Conservation (phyloP, 2,797 vertebrate species). For the Phataginus tetradactyla region DNA sequence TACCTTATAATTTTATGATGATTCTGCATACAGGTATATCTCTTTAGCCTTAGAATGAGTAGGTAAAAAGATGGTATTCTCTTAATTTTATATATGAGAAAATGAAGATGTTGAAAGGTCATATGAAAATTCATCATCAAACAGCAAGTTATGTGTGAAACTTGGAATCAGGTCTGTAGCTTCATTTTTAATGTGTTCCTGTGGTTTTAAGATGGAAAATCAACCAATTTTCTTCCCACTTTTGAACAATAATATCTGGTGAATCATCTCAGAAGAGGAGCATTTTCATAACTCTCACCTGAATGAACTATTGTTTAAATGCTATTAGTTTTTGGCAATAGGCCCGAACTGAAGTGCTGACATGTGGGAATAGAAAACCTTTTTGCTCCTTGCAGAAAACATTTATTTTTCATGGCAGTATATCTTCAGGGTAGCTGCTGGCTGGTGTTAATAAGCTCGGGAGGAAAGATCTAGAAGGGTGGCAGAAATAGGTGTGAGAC, state of each 20-base stretch:
- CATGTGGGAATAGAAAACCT: slow-evolving; percentile 70
- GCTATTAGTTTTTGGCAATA: slow-evolving; percentile 67
- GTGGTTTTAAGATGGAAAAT: slow-evolving; percentile 52
- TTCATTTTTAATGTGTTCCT: slow-evolving; percentile 29
- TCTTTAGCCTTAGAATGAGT: not conserved
- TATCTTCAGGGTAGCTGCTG: slow-evolving; percentile 51
- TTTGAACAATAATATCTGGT: slow-evolving; percentile 65
- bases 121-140: not conserved
- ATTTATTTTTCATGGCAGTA: slow-evolving; percentile 53
- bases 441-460: slow-evolving; percentile 61
- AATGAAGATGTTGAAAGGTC: slow-evolving; percentile 30
- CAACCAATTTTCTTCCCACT: slow-evolving; percentile 65
- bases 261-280: slow-evolving; percentile 54
- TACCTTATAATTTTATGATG: not conserved
- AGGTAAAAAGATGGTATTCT: not conserved
- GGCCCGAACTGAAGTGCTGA: slow-evolving; percentile 61
- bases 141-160: slow-evolving; percentile 1
- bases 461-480: slow-evolving; percentile 54
- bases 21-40: not conserved
- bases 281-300: slow-evolving; percentile 57
- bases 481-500: slow-evolving; percentile 64
- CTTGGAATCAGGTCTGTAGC: not conserved
- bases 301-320: slow-evolving; percentile 74
- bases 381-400: slow-evolving; percentile 72
- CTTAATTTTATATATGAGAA: slow-evolving; percentile 20